Percentiles rank a stretch among this genome's conserved stretches.
These are phyloP conservation scores for Phrynocephalus forsythii DNA, from an alignment of 2,797 vertebrate species.

Conservation along the genomic window DNA sequence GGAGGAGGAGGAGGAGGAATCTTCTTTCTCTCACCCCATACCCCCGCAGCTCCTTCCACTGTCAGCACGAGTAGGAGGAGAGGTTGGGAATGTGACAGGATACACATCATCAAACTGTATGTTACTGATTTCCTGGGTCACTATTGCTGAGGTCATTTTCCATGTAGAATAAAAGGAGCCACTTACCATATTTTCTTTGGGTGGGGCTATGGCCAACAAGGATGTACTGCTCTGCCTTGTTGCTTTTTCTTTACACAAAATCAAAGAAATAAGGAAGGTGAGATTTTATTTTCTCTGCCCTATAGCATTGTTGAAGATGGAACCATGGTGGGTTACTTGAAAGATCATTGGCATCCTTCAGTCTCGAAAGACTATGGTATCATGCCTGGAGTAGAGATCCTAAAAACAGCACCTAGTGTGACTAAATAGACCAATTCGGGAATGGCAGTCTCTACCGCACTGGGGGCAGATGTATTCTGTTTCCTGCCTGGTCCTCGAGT, in stretches of 20 bases:
- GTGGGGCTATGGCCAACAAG: neutral
- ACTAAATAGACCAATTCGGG: too few relatives aligned
- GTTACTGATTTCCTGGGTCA: neutral
- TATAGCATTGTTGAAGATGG: too few relatives aligned
- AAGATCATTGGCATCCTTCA: too few relatives aligned
- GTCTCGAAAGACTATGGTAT: too few relatives aligned
- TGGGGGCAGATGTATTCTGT: too few relatives aligned
- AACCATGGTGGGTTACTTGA: too few relatives aligned
- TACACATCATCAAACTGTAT: neutral
- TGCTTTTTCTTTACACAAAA: neutral
- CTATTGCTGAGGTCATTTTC: neutral
- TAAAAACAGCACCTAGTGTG: too few relatives aligned
- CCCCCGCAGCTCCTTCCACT: neutral
- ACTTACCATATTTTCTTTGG: neutral
- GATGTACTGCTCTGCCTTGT: neutral
- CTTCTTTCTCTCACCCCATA: neutral
- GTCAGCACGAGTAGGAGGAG: neutral
- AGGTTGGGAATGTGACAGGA: neutral
- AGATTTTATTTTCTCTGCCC: neutral
- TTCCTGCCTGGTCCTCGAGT: too few relatives aligned
- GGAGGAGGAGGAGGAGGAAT: neutral
- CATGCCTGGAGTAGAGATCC: too few relatives aligned
- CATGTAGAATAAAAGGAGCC: neutral
- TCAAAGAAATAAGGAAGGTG: neutral
- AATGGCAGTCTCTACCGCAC: too few relatives aligned